A percentile compares a stretch with the other conserved stretches of the same genome.
These are phyloP conservation scores for Sturnus vulgaris DNA, from an alignment of 2,113 vertebrate species.

Conservation along the genomic window DNA sequence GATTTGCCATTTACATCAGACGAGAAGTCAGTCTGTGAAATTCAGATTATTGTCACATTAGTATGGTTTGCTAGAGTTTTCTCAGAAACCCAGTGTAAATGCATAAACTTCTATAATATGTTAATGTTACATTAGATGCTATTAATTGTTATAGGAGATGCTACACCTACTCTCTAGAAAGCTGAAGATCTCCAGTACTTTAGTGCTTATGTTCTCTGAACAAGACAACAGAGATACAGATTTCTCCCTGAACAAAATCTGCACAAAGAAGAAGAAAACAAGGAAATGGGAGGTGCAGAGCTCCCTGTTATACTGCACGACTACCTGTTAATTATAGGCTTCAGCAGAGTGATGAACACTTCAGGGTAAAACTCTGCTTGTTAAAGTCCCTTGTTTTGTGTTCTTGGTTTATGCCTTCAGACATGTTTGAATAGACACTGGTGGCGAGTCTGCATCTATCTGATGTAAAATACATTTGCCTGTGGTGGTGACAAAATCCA, in stretches of 20 bases:
- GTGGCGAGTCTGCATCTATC: not conserved
- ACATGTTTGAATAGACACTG: not conserved
- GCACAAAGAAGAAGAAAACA: not conserved
- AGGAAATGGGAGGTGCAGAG: not conserved
- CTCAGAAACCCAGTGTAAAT: not conserved
- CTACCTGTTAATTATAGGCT: constrained; percentile 13
- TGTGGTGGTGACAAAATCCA: not conserved
- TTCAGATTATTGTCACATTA: not conserved
- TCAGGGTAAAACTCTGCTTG: not conserved
- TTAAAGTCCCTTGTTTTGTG: not conserved
- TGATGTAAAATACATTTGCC: not conserved
- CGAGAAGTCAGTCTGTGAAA: not conserved
- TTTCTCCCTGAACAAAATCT: not conserved
- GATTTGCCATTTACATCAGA: not conserved
- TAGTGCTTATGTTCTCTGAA: not conserved
- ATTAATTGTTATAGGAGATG: not conserved
- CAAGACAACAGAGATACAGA: not conserved
- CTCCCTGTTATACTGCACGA: not conserved
- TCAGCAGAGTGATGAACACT: not conserved
- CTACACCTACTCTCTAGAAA: not conserved
- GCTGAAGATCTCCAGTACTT: not conserved
- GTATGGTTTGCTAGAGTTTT: not conserved
- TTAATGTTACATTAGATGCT: not conserved
- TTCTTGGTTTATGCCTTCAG: not conserved
- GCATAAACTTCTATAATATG: not conserved